Evolutionary conservation across 2,797 vertebrate genomes (phyloP).

Genomic region (Bovichtus diacanthus): DNA sequence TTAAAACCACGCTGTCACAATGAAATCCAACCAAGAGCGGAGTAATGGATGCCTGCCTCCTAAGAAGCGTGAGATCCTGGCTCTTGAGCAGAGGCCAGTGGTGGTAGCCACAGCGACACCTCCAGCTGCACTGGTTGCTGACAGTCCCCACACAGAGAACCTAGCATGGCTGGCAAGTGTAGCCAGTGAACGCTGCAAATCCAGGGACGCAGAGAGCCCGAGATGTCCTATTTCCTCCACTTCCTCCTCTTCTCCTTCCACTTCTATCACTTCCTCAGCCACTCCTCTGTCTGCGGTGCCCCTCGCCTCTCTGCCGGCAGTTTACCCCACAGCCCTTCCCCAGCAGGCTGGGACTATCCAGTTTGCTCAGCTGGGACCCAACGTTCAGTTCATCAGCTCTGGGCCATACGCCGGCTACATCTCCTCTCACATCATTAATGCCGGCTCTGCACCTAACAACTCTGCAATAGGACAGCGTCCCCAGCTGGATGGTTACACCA

Average conservation of each 20-base stretch:
- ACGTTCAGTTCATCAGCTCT: slow-evolving; percentile 96
- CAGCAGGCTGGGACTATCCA: slow-evolving; percentile 91
- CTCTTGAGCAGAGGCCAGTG: slow-evolving; percentile 92
- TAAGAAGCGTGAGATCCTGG: slow-evolving; percentile 97
- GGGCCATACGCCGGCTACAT: slow-evolving; percentile 96
- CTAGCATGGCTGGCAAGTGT: slow-evolving; percentile 93
- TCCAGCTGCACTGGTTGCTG: slow-evolving; percentile 77
- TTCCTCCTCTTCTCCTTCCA: slow-evolving; percentile 80
- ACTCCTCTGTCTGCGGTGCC: slow-evolving; percentile 79
- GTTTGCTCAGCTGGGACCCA: slow-evolving; percentile 93
- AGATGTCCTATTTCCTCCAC: slow-evolving; percentile 68
- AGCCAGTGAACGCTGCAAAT: slow-evolving; percentile 87
- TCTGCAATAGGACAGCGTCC: slow-evolving; percentile 84
- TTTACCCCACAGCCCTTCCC: slow-evolving; percentile 90
- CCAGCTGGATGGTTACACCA: slow-evolving; percentile 92
- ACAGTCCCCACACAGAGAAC: slow-evolving; percentile 93
- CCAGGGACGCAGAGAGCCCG: slow-evolving; percentile 80
- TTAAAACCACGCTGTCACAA: slow-evolving; percentile 71
- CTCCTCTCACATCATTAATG: slow-evolving; percentile 94
- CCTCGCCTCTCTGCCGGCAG: slow-evolving; percentile 89
- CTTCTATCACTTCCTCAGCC: slow-evolving; percentile 85
- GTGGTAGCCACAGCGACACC: slow-evolving; percentile 78
- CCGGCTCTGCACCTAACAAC: slow-evolving; percentile 85
- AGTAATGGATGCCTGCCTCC: slow-evolving; percentile 99
- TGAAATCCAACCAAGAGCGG: slow-evolving; percentile 99